A percentile compares a stretch with the other conserved stretches of the same genome.
phyloP scores from a whole-genome alignment of 2,888 invertebrate genomes.

The Dascillus cervinus region DNA sequence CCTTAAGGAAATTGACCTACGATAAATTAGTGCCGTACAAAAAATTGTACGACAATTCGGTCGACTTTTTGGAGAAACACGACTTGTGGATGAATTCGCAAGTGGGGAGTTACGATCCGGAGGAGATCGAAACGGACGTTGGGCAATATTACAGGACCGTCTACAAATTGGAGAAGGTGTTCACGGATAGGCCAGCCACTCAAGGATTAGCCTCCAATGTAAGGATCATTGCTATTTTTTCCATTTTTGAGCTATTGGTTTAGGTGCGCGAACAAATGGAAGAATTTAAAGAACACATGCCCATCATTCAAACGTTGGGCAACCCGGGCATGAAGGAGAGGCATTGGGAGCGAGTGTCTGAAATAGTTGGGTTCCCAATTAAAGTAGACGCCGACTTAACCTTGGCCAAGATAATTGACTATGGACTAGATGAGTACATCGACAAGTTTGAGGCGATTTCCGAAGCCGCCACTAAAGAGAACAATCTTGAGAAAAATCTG shows the following conservation, averaged over 20 bases:
- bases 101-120: slow-evolving; percentile 81
- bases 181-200: slow-evolving; percentile 68
- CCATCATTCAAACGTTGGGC: slow-evolving; percentile 86
- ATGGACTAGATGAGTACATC: slow-evolving; percentile 81
- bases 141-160: slow-evolving; percentile 63
- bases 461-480: slow-evolving; percentile 93
- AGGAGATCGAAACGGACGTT: slow-evolving; percentile 77
- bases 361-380: slow-evolving; percentile 90
- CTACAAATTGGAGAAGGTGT: slow-evolving; percentile 81
- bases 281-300: slow-evolving; percentile 79
- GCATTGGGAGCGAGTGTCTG: slow-evolving; percentile 93
- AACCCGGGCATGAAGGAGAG: slow-evolving; percentile 89
- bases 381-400: slow-evolving; percentile 75
- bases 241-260: slow-evolving; percentile 8
- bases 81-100: slow-evolving; percentile 78
- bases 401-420: slow-evolving; percentile 80
- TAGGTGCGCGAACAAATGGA: slow-evolving; percentile 64
- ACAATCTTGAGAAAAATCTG: slow-evolving; percentile 81
- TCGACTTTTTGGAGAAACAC: slow-evolving; percentile 75
- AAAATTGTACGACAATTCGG: slow-evolving; percentile 80
- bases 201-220: slow-evolving; percentile 62
- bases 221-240: slow-evolving; percentile 15
- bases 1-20: slow-evolving; percentile 67
- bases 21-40: slow-evolving; percentile 81
- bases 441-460: slow-evolving; percentile 86